Evolutionary conservation across 1,140 invertebrate species (phyloP), one percentile per base, ranked within the genome.

Genomic region (Drosophila ironensis): DNA sequence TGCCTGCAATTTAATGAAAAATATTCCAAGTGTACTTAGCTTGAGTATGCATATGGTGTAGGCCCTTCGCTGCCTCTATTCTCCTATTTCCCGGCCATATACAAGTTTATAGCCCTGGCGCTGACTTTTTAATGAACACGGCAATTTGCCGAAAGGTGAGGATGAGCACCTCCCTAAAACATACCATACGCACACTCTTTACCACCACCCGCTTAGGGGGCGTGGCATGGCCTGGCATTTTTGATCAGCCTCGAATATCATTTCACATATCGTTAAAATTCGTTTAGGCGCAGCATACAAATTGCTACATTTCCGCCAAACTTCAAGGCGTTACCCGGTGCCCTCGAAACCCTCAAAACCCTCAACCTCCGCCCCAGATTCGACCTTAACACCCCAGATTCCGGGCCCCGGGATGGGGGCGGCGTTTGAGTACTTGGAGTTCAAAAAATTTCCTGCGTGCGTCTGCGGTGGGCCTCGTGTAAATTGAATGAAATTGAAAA

Each of bases 401-500:
- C 45, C 16, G 17, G 9, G 19, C 12, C 12, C 19, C 22, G 17
- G 19, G 52, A 27, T 45, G 14, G n/a, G 30, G 11, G 14, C 33
- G 20, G 27, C 19, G 24, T 42, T 19, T 56, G 47, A 61, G 37
- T 53, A 84, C 66, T 78, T 84, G n/a, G n/a, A n/a, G n/a, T 71
- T 52, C n/a, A n/a, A 63, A 63, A 84, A 70, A 78, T 80, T 56
- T 86, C 47, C 70, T 71, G 66, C 64, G 74, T 78, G 72, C 54
- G 78, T 71, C 61, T 77, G 61, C 68, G 67, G 72, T 72, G 68
- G 69, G 33, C 78, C 47, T 73, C 72, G 78, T 78, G 56, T 72
- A 86, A 86, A 86, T 86, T 86, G 80, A 86, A 86, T 86, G 81
- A 86, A 86, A 86, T 86, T 86, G 80, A 86, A 86, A 86, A 86